Percentiles rank a stretch among this genome's conserved stretches.
Evolutionary conservation across 2,797 vertebrate genomes (phyloP).

Genomic region (Potorous gilbertii): DNA sequence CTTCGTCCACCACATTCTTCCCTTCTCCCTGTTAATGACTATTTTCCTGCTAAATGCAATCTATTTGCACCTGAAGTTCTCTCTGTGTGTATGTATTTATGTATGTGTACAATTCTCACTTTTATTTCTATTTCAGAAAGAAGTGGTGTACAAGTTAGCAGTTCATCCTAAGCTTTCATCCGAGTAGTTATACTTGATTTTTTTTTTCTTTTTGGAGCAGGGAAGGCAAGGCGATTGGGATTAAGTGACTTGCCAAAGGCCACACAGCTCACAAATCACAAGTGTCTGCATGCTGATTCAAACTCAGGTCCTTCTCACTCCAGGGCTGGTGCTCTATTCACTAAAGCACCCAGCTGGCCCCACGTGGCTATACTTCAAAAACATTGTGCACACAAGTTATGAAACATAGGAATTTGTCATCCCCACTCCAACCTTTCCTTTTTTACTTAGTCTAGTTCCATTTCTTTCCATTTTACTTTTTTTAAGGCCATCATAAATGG

Average conservation of each 20-base stretch:
- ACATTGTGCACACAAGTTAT: background rate
- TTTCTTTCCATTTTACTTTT: background rate
- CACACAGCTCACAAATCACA: too few species aligned
- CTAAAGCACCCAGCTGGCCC: too few species aligned
- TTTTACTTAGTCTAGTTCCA: background rate
- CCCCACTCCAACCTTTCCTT: background rate
- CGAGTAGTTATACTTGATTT: too few species aligned
- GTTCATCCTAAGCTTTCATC: background rate
- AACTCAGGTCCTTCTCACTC: too few species aligned
- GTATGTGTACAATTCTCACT: too few species aligned
- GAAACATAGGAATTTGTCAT: background rate
- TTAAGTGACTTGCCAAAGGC: too few species aligned
- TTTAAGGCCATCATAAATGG: background rate
- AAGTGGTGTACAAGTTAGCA: background rate
- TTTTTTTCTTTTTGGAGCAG: too few species aligned
- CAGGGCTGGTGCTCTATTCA: too few species aligned
- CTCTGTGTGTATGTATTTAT: background rate
- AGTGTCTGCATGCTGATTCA: too few species aligned
- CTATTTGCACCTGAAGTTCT: background rate
- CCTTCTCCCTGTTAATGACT: background rate
- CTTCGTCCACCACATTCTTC: background rate
- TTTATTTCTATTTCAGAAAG: background rate
- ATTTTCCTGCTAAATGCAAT: background rate
- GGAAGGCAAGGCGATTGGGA: too few species aligned
- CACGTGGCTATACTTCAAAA: too few species aligned